These are phyloP conservation scores for Pampusana beccarii DNA, from an alignment of 2,113 vertebrate species.

Conservation along the genomic window DNA sequence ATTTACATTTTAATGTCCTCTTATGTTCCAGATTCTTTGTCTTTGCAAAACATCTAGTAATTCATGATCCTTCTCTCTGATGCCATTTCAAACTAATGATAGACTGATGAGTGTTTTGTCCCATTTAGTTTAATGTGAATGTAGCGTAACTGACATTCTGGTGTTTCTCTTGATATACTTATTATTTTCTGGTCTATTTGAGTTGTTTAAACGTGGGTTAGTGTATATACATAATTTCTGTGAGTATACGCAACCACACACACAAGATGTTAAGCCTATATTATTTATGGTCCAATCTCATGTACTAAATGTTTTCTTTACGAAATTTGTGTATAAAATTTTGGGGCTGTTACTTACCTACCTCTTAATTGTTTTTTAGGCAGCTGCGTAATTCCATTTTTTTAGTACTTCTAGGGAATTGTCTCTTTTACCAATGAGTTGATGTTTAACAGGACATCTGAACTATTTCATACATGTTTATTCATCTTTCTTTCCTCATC, in stretches of 20 bases:
- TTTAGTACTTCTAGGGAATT: background rate
- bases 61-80: background rate
- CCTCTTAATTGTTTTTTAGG: background rate
- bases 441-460: background rate
- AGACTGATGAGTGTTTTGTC: background rate
- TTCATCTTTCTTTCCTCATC: background rate
- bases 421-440: background rate
- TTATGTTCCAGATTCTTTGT: background rate
- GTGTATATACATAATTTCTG: background rate
- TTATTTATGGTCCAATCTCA: background rate
- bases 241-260: background rate
- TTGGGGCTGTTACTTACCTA: background rate
- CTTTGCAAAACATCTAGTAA: background rate
- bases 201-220: background rate
- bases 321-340: background rate
- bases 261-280: background rate
- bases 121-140: background rate
- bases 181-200: accelerated
- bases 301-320: background rate
- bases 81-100: background rate
- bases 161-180: background rate
- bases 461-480: background rate
- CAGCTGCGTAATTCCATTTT: background rate
- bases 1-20: background rate
- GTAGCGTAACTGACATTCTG: background rate